A percentile compares a stretch with the other conserved stretches of the same genome.
These are phyloP conservation scores for Australoheros scitulus DNA, from an alignment of 2,113 vertebrate species.

Conservation along the genomic window DNA sequence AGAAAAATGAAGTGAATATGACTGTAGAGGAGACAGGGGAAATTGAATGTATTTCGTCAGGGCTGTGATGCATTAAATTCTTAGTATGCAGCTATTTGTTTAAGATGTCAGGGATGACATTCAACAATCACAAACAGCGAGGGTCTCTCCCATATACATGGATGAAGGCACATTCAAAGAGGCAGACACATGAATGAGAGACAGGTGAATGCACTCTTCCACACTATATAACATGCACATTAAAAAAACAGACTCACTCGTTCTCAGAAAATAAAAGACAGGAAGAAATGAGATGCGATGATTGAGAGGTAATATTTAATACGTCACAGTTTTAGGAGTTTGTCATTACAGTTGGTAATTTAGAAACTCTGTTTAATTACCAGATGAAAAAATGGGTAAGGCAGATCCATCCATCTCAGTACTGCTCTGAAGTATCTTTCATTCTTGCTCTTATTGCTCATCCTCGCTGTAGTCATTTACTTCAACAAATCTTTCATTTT, in stretches of 20 bases:
- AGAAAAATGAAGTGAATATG: background rate
- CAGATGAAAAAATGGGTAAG: conserved; percentile 26
- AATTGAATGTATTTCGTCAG: conserved; percentile 24
- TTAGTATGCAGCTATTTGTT: conserved; percentile 58
- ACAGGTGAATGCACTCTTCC: conserved; percentile 6
- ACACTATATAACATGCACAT: background rate
- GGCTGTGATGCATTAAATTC: conserved; percentile 48
- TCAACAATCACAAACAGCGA: conserved; percentile 38
- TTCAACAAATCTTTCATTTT: background rate
- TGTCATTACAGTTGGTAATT: conserved; percentile 28
- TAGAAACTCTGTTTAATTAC: conserved; percentile 43
- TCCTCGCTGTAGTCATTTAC: background rate
- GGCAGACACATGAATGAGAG: background rate
- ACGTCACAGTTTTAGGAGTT: conserved; percentile 38
- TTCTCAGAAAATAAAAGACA: background rate
- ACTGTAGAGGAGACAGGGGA: conserved; percentile 3
- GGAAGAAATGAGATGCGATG: background rate
- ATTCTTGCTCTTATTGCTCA: background rate
- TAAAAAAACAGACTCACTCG: background rate
- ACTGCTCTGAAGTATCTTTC: background rate
- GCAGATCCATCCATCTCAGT: conserved; percentile 37
- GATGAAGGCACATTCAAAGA: conserved; percentile 18
- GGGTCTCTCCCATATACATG: conserved; percentile 26
- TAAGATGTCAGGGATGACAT: conserved; percentile 68
- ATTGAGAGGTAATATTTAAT: conserved; percentile 14